Evolutionary conservation across 2,797 vertebrate species (phyloP).

Genomic region (Sebastes taczanowskii): DNA sequence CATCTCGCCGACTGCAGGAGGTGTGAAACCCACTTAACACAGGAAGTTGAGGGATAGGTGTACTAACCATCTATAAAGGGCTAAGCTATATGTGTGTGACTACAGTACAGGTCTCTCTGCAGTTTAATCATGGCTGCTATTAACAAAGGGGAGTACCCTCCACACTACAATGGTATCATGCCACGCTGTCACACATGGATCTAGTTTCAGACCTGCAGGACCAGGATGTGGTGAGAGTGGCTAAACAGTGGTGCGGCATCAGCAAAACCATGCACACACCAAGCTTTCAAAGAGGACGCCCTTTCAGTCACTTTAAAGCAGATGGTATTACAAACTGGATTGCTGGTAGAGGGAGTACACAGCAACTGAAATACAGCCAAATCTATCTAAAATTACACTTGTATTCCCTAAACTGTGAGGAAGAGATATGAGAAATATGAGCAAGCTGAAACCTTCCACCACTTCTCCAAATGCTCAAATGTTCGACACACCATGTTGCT

Average conservation of each 20-base stretch:
- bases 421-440: conserved; percentile 54
- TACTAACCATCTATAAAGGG: conserved; percentile 25
- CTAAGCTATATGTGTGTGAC: not conserved
- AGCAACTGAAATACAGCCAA: conserved; percentile 25
- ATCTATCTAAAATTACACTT: conserved; percentile 46
- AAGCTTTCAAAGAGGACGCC: conserved; percentile 27
- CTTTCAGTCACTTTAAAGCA: conserved; percentile 23
- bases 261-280: conserved; percentile 46
- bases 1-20: not conserved
- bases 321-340: not conserved
- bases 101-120: not conserved
- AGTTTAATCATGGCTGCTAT: not conserved
- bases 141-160: not conserved
- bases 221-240: conserved; percentile 72
- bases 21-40: conserved; percentile 57
- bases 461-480: conserved; percentile 56
- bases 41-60: conserved; percentile 43
- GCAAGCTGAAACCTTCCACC: conserved; percentile 46
- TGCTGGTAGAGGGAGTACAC: conserved; percentile 4
- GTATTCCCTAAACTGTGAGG: conserved; percentile 27
- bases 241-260: conserved; percentile 45
- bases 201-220: conserved; percentile 44
- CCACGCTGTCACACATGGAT: conserved; percentile 5
- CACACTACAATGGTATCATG: not conserved
- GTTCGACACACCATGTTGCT: conserved; percentile 59